phyloP scores from a whole-genome alignment of 2,888 invertebrate species.

The Papilio gigon region DNA sequence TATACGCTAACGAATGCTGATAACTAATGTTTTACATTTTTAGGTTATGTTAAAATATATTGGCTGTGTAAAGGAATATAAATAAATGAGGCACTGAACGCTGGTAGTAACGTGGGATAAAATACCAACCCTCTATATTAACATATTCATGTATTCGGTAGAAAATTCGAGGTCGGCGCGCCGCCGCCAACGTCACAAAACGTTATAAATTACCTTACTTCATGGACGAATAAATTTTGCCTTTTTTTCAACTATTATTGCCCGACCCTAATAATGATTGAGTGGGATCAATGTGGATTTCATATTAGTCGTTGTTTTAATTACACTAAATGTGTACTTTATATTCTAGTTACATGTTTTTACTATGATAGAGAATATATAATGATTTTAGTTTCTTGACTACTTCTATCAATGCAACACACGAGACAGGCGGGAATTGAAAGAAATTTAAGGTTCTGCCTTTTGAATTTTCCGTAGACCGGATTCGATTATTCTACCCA shows the following conservation, averaged over 20 bases:
- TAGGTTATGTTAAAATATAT: no score
- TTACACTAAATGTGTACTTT: not conserved
- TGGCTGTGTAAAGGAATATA: not conserved
- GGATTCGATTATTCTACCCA: no score
- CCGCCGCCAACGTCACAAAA: slow-evolving; percentile 14
- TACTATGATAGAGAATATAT: no score
- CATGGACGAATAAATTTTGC: slow-evolving; percentile 21
- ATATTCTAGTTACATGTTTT: no score
- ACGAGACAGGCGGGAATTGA: no score
- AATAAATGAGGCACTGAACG: not conserved
- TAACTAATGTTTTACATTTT: no score
- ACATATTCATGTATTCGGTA: slow-evolving; percentile 34
- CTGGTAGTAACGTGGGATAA: slow-evolving; percentile 10
- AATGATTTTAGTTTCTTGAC: no score
- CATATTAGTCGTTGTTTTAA: not conserved
- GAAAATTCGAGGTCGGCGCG: slow-evolving; percentile 12
- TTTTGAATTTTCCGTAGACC: no score
- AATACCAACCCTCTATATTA: slow-evolving; percentile 12
- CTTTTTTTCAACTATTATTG: slow-evolving; percentile 17
- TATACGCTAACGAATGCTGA: no score
- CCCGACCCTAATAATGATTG: slow-evolving; percentile 2
- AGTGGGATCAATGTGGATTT: not conserved
- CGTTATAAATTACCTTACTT: slow-evolving; percentile 17
- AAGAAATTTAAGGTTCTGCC: no score
- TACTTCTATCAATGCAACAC: no score